Evolutionary conservation across 2,113 vertebrate species (phyloP), one percentile per base, ranked within the genome.

Genomic region (Laticauda colubrina): DNA sequence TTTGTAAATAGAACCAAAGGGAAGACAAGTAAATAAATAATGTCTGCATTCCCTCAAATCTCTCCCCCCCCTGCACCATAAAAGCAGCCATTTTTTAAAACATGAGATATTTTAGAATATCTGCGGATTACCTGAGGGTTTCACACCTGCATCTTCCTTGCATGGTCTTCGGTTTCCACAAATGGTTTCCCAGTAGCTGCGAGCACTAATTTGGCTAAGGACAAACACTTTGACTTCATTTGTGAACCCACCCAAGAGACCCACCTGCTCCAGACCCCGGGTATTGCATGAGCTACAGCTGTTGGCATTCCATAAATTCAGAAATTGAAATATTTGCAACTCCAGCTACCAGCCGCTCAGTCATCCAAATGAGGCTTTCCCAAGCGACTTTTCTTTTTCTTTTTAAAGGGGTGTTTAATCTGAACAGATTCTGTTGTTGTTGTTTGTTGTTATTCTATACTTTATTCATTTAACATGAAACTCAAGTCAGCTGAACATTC

Each of bases 171-270:
- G 86, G 29, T 93, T 94, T 94, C 93, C 94, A 75, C 61, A 93
- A 93, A 94, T 94, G 94, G 94, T 93, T 94, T 95, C 94, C 93
- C 43, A 92, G 85, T 89, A 94, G 95, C 91, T 88, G 23, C 88
- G 81, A 92, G 88, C 75, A 0, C 90, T 91, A 55, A 90, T 93
- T 93, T 43, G 26, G 92, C 54, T 92, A 88, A 94, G 87, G 85
- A 1, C 4, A 2, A 29, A 81, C 15, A 29, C 2, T 69, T 34
- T 23, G 59, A 24, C 87, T 85, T 45, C 29, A 2, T 55, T 48
- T 94, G 29, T 64, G 45, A 88, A 93, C 88, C 12, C 48, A 48
- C 59, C 39, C 90, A 1, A 59, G 48, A 61, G n/a, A 90, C 21
- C 87, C n/a, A 0, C 0, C 0, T 18, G 89, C 18, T 61, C 87